A percentile compares a stretch with the other conserved stretches of the same genome.
Conservation (phyloP, 1,140 invertebrate genomes). For the Diorhabda elongata region DNA sequence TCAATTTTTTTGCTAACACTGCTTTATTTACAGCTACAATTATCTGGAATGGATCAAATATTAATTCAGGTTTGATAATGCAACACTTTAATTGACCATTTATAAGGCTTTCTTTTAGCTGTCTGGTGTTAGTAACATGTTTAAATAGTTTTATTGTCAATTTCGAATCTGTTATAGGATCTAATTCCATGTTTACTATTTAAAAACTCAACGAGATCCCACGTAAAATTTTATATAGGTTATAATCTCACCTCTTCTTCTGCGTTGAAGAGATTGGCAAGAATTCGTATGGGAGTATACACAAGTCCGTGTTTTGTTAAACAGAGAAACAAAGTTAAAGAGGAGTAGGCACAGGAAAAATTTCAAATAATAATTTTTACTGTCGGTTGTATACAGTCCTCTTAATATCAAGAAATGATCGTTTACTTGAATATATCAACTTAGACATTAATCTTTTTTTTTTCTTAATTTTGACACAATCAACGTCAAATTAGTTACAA, state of each 20-base stretch:
- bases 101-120: constrained; percentile 54
- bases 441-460: too few relatives aligned
- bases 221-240: neutral
- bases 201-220: neutral
- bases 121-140: constrained; percentile 57
- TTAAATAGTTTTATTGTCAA: constrained; percentile 55
- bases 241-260: too few relatives aligned
- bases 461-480: too few relatives aligned
- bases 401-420: too few relatives aligned
- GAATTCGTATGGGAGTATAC: too few relatives aligned
- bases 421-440: too few relatives aligned
- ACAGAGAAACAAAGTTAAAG: too few relatives aligned
- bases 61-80: constrained; percentile 58
- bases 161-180: constrained; percentile 48
- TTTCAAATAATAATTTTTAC: too few relatives aligned
- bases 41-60: constrained; percentile 63
- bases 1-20: constrained; percentile 53
- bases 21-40: constrained; percentile 65
- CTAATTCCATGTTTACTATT: constrained; percentile 41
- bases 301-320: too few relatives aligned
- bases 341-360: too few relatives aligned
- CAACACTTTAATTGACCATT: constrained; percentile 56
- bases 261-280: too few relatives aligned
- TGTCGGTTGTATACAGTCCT: too few relatives aligned
- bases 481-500: neutral